Conservation (phyloP, 2,113 vertebrate genomes). For the Callipepla californica region DNA sequence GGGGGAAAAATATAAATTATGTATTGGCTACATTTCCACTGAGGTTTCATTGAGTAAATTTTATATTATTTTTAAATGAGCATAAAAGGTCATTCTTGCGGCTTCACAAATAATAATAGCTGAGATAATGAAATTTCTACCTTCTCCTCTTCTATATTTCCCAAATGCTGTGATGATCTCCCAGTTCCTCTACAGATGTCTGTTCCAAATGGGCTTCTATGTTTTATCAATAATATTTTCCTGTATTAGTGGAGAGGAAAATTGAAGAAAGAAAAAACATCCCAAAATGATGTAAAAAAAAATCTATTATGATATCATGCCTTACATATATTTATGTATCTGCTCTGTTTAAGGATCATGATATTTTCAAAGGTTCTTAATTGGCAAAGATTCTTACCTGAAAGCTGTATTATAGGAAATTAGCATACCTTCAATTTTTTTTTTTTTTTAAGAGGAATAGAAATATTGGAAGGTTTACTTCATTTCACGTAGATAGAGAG, state of each 20-base stretch:
- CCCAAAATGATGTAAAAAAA: background rate
- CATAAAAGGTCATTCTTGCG: constrained; percentile 14
- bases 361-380: background rate
- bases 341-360: background rate
- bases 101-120: constrained; percentile 27
- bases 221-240: background rate
- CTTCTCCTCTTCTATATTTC: background rate
- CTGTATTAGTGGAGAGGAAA: background rate
- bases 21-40: background rate
- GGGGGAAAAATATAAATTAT: background rate
- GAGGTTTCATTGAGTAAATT: constrained; percentile 40
- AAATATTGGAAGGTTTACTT: background rate
- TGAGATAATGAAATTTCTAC: constrained; percentile 13
- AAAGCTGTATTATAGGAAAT: background rate
- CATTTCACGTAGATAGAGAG: background rate
- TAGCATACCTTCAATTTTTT: background rate
- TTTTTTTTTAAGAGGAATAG: no score
- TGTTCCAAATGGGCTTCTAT: background rate
- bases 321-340: background rate
- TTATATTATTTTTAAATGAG: constrained; percentile 18
- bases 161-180: background rate
- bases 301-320: background rate
- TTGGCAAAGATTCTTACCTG: background rate
- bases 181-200: background rate
- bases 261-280: background rate